phyloP scores from a whole-genome alignment of 2,888 invertebrate genomes.

The Elgonia sp. region DNA sequence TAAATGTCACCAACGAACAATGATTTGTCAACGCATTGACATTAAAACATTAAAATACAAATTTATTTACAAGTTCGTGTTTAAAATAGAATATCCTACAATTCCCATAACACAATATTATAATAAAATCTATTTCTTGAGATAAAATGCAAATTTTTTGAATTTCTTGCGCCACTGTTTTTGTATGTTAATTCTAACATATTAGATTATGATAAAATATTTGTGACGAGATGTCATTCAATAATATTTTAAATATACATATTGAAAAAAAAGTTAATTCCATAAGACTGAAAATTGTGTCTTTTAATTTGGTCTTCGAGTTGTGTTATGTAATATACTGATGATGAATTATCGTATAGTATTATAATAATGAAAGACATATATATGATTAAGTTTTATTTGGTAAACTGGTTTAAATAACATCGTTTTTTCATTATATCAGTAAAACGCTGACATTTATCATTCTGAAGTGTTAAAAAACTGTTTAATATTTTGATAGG shows the following conservation, averaged over 20 bases:
- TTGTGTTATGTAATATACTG: background rate
- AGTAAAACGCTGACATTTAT: background rate
- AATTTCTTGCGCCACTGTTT: conserved; percentile 43
- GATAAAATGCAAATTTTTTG: conserved; percentile 57
- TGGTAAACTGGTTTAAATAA: conserved; percentile 18
- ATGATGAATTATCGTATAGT: background rate
- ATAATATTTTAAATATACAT: conserved; percentile 44
- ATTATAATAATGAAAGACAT: background rate
- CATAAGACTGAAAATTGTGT: conserved; percentile 13
- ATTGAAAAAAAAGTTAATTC: conserved; percentile 60
- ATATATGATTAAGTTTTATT: conserved; percentile 24
- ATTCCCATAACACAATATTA: conserved; percentile 21
- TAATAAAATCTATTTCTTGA: conserved; percentile 17
- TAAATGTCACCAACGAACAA: conserved; percentile 12
- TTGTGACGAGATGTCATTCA: conserved; percentile 28
- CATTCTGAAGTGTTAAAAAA: background rate
- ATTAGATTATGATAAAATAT: conserved; percentile 62
- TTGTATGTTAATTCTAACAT: conserved; percentile 39
- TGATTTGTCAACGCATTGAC: conserved; percentile 37
- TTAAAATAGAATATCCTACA: conserved; percentile 39
- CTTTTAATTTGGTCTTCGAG: conserved; percentile 29
- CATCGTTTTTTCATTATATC: background rate
- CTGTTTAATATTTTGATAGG: background rate
- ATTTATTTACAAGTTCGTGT: conserved; percentile 17
- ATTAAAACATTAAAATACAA: conserved; percentile 11